Conservation (phyloP, 2,113 vertebrate species). For the Brachyistius frenatus region DNA sequence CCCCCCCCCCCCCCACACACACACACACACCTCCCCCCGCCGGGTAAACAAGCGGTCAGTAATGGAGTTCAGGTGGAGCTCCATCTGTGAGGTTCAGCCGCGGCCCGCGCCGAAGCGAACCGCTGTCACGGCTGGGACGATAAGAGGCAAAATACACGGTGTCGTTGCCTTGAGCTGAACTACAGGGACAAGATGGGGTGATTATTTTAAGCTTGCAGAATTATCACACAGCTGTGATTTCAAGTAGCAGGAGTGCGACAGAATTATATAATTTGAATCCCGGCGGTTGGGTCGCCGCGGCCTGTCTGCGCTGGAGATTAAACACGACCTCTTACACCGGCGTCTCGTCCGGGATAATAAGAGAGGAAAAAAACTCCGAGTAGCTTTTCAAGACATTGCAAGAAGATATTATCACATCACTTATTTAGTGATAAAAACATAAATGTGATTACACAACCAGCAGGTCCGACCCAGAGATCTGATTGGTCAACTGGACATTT, state of each 20-base stretch:
- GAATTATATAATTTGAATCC: constrained; percentile 34
- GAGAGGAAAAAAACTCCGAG: background rate
- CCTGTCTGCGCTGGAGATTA: constrained; percentile 40
- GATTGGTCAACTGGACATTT: too few relatives aligned
- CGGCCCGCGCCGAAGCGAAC: constrained; percentile 10
- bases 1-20: background rate
- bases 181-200: constrained; percentile 13
- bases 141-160: constrained; percentile 12
- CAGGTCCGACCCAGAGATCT: too few relatives aligned
- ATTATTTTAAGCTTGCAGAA: constrained; percentile 48
- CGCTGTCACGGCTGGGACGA: constrained; percentile 13
- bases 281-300: constrained; percentile 12
- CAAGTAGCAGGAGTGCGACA: constrained; percentile 16
- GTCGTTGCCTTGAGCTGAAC: constrained; percentile 31
- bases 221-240: constrained; percentile 44
- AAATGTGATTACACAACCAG: too few relatives aligned
- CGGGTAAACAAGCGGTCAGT: constrained; percentile 5
- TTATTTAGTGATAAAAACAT: background rate
- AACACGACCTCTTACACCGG: constrained; percentile 27
- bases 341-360: constrained; percentile 7
- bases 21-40: background rate
- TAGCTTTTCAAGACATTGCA: background rate
- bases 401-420: background rate
- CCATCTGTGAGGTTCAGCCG: constrained; percentile 22
- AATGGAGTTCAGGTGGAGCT: constrained; percentile 14